These are phyloP conservation scores for Esox masquinongy DNA, from an alignment of 2,797 vertebrate genomes.

Conservation along the genomic window DNA sequence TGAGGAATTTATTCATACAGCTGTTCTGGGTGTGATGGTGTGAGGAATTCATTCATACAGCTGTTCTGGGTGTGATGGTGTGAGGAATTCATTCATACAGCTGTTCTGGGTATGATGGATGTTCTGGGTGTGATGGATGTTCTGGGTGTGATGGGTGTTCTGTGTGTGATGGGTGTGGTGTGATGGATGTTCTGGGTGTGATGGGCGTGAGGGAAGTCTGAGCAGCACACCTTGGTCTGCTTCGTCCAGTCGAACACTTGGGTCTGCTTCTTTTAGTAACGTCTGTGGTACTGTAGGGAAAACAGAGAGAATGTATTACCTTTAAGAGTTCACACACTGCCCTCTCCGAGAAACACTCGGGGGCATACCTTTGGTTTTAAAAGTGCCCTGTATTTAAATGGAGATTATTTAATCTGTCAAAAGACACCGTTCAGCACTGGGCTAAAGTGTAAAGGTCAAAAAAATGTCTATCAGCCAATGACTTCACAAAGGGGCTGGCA, in stretches of 20 bases:
- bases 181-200: no score
- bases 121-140: no score
- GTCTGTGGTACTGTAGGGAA: conserved; percentile 64
- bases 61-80: no score
- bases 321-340: not conserved
- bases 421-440: conserved; percentile 27
- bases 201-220: conserved; percentile 55
- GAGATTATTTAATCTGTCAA: conserved; percentile 17
- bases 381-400: conserved; percentile 25
- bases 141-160: no score
- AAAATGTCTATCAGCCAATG: conserved; percentile 35
- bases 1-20: no score
- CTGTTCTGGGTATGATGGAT: no score
- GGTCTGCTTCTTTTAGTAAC: conserved; percentile 85
- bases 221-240: conserved; percentile 25
- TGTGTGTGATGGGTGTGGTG: no score
- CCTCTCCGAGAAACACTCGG: not conserved
- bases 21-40: no score
- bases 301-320: not conserved
- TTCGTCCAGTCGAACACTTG: conserved; percentile 29
- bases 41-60: no score
- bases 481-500: conserved; percentile 52
- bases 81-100: no score
- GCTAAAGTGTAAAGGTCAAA: conserved; percentile 27
- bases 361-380: no score